A percentile compares a stretch with the other conserved stretches of the same genome.
phyloP scores from a whole-genome alignment of 92 coral and sea anemone species.

The Zoanthus sansibaricus region DNA sequence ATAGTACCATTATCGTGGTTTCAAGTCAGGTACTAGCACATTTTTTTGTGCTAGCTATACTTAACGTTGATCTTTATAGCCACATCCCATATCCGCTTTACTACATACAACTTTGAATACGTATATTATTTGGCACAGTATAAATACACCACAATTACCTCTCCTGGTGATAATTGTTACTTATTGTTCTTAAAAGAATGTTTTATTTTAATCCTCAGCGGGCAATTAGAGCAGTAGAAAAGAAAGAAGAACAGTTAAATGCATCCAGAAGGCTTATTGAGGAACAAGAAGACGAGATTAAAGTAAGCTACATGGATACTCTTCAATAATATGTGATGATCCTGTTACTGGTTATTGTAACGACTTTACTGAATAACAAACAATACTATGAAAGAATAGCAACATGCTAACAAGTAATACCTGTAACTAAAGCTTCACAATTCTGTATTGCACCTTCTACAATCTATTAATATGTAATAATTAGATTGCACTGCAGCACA shows the following conservation, averaged over 20 bases:
- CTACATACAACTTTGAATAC: too few relatives aligned
- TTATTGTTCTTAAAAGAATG: too few relatives aligned
- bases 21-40: too few relatives aligned
- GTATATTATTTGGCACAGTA: too few relatives aligned
- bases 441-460: background rate
- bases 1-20: too few relatives aligned
- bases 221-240: conserved; percentile 72
- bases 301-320: conserved; percentile 46
- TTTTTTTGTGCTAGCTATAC: too few relatives aligned
- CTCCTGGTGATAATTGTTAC: too few relatives aligned
- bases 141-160: too few relatives aligned
- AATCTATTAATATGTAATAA: background rate
- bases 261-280: conserved; percentile 90
- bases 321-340: too few relatives aligned
- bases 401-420: background rate
- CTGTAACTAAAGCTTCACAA: background rate
- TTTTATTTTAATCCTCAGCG: conserved; percentile 34
- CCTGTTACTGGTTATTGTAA: background rate
- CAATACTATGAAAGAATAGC: background rate
- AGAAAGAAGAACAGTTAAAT: conserved; percentile 89
- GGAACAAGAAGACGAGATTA: conserved; percentile 89
- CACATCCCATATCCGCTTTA: too few relatives aligned
- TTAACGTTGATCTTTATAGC: too few relatives aligned
- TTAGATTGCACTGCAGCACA: conserved; percentile 16
- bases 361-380: background rate